Evolutionary conservation across 2,113 vertebrate species (phyloP).

Genomic region (Saccopteryx bilineata): DNA sequence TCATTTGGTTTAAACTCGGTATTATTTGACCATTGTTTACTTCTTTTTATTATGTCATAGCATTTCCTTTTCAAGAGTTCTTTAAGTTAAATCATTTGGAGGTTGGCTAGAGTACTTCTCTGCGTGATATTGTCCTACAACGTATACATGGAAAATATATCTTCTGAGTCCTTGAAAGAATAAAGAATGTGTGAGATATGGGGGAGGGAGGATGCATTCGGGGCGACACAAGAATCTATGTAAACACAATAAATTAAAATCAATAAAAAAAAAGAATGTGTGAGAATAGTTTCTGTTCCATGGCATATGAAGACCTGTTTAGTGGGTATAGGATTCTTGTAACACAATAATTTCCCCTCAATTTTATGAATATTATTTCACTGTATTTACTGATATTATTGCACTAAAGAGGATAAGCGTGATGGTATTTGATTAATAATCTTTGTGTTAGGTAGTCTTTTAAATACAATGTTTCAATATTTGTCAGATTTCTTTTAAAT

Average conservation of each 20-base stretch:
- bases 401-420: background rate
- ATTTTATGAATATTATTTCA: slow-evolving; percentile 11
- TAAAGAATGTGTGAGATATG: background rate
- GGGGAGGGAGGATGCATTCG: too few relatives aligned
- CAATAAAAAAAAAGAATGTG: background rate
- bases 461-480: slow-evolving; percentile 36
- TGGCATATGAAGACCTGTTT: background rate
- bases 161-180: background rate
- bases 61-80: background rate
- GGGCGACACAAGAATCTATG: too few relatives aligned
- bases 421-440: slow-evolving; percentile 7
- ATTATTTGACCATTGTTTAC: background rate
- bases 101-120: background rate
- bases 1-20: background rate
- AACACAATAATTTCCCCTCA: slow-evolving; percentile 15
- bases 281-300: background rate
- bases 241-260: too few relatives aligned
- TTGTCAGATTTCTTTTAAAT: slow-evolving; percentile 31
- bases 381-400: background rate
- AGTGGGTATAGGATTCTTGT: background rate
- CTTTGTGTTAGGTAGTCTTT: background rate
- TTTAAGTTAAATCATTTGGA: slow-evolving; percentile 53
- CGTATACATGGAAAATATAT: background rate
- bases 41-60: slow-evolving; percentile 38
- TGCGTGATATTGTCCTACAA: background rate